Percentiles rank a stretch among this genome's conserved stretches.
These are phyloP conservation scores for Phrixothrix hirtus DNA, from an alignment of 2,888 invertebrate species.

Conservation along the genomic window DNA sequence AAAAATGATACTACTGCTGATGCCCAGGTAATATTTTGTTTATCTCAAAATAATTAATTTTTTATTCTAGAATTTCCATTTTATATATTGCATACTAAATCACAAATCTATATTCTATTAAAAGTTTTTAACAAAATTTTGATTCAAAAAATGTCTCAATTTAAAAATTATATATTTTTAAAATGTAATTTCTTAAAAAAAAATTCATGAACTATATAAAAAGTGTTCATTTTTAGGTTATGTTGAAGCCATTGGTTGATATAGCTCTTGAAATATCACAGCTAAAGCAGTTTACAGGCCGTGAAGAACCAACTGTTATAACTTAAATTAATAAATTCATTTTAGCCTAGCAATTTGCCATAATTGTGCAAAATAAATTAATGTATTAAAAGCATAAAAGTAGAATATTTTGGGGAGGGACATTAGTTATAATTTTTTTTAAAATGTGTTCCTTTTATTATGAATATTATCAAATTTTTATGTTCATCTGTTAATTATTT, in stretches of 20 bases:
- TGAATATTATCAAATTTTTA: neutral
- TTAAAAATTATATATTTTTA: too few species aligned
- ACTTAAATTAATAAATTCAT: constrained; percentile 61
- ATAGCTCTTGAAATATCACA: constrained; percentile 85
- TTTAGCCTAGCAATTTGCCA: too few species aligned
- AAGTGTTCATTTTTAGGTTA: constrained; percentile 57
- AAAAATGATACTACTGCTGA: constrained; percentile 68
- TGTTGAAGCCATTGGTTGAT: constrained; percentile 85
- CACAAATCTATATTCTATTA: constrained; percentile 15
- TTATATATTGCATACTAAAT: too few species aligned
- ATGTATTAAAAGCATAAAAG: too few species aligned
- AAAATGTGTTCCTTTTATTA: neutral
- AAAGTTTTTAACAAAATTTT: neutral
- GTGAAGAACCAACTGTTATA: constrained; percentile 93
- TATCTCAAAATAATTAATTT: too few species aligned
- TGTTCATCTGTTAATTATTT: neutral
- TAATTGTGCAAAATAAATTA: too few species aligned
- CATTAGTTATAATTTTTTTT: neutral
- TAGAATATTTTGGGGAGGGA: neutral
- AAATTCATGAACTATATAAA: too few species aligned
- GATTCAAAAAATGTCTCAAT: too few species aligned
- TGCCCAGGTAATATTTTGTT: constrained; percentile 66
- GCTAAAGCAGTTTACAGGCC: constrained; percentile 82
- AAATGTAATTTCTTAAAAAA: too few species aligned
- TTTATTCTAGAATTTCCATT: too few species aligned